A percentile compares a stretch with the other conserved stretches of the same genome.
Evolutionary conservation across 2,113 vertebrate genomes (phyloP).

Genomic region (Ramphastos sulfuratus): DNA sequence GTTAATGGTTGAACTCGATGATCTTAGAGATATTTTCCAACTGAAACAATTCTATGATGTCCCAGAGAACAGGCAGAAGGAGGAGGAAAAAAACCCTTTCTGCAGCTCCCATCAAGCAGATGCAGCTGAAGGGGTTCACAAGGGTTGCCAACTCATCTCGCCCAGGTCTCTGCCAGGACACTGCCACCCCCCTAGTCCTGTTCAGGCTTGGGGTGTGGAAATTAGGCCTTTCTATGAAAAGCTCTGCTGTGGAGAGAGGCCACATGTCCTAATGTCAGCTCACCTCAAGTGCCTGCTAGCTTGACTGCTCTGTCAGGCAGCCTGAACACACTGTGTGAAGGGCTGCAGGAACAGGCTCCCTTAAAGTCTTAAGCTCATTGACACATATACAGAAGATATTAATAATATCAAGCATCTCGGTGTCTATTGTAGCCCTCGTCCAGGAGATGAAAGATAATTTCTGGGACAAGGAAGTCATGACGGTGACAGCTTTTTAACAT

Average conservation of each 20-base stretch:
- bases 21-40: too few relatives aligned
- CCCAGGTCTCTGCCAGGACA: neutral
- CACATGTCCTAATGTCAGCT: neutral
- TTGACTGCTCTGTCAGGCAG: neutral
- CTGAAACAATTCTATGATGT: too few relatives aligned
- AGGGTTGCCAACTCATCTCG: neutral
- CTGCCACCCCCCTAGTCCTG: rapidly evolving
- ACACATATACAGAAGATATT: constrained; percentile 40
- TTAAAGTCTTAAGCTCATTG: constrained; percentile 49
- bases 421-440: constrained; percentile 44
- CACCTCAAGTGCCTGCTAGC: neutral
- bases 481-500: constrained; percentile 55
- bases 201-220: neutral
- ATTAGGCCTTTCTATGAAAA: neutral
- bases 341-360: constrained; percentile 20
- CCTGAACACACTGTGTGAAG: neutral
- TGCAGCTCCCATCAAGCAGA: neutral
- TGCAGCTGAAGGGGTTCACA: neutral
- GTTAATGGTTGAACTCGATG: too few relatives aligned
- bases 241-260: neutral
- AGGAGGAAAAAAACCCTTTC: neutral
- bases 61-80: neutral
- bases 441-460: constrained; percentile 65
- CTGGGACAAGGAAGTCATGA: constrained; percentile 62
- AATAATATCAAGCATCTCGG: constrained; percentile 47